These are phyloP conservation scores for Zaprionus ghesquierei DNA, from an alignment of 1,140 invertebrate species.

Conservation along the genomic window DNA sequence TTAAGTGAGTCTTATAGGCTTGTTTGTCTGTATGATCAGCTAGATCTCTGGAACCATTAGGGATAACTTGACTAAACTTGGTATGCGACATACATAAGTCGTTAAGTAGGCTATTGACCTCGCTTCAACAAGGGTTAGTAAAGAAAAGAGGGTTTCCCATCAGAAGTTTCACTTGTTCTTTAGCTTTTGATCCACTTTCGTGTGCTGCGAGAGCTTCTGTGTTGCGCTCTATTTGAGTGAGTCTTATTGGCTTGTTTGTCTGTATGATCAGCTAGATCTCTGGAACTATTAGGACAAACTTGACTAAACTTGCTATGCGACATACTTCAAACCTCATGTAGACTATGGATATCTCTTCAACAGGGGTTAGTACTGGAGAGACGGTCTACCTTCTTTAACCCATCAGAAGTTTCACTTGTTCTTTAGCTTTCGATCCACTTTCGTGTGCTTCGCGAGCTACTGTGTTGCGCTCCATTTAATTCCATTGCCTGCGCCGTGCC, in stretches of 20 bases:
- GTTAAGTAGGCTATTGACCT: too few species aligned
- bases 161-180: too few species aligned
- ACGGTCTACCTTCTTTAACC: too few species aligned
- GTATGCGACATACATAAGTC: too few species aligned
- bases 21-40: too few species aligned
- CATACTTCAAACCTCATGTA: background rate
- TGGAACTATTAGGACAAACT: background rate
- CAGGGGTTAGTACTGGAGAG: background rate
- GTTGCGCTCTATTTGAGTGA: conserved; percentile 4
- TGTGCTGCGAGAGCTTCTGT: conserved; percentile 10
- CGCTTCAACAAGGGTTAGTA: too few species aligned
- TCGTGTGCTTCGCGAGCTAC: conserved; percentile 12
- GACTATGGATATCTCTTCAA: background rate
- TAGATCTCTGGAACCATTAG: background rate
- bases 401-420: background rate
- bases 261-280: background rate
- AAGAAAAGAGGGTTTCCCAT: too few species aligned
- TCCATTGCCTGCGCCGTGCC: background rate
- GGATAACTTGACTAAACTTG: too few species aligned
- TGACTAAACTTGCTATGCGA: background rate
- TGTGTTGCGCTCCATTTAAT: conserved; percentile 1
- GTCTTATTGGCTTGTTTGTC: background rate
- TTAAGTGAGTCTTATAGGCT: too few species aligned
- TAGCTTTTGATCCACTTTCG: too few species aligned
- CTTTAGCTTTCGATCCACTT: background rate